Evolutionary conservation across 2,888 invertebrate genomes (phyloP).

Genomic region (Gastrophysa polygoni): DNA sequence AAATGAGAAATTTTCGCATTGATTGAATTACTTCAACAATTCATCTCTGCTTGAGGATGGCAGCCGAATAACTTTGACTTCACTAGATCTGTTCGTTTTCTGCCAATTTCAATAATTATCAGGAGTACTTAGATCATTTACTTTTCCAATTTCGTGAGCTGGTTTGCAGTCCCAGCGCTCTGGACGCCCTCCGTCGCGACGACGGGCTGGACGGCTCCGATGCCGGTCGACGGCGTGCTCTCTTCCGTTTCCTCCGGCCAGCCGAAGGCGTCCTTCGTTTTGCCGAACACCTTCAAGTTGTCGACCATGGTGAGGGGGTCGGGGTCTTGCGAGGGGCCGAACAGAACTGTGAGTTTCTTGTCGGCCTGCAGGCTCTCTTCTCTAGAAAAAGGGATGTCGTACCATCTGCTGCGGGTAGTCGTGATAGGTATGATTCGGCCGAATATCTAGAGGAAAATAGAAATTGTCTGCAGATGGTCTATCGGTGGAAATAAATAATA

Average conservation of each 20-base stretch:
- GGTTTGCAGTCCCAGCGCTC: conserved; percentile 55
- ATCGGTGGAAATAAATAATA: too few species aligned
- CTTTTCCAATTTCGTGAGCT: conserved; percentile 67
- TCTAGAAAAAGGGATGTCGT: conserved; percentile 90
- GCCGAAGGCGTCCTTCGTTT: conserved; percentile 93
- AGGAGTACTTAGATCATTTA: too few species aligned
- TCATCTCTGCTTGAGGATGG: too few species aligned
- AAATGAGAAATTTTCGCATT: too few species aligned
- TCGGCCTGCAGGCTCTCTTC: conserved; percentile 93
- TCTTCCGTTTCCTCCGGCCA: conserved; percentile 98
- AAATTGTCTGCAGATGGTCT: too few species aligned
- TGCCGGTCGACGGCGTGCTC: conserved; percentile 42
- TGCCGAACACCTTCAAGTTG: conserved; percentile 89
- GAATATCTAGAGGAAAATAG: conserved; percentile 41
- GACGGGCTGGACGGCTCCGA: conserved; percentile 35
- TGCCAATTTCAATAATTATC: too few species aligned
- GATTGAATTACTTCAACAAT: too few species aligned
- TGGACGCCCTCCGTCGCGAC: conserved; percentile 54
- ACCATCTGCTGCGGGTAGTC: conserved; percentile 83
- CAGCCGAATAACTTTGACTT: too few species aligned
- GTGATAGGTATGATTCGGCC: conserved; percentile 48
- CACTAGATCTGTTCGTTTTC: too few species aligned
- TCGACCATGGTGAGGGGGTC: conserved; percentile 92
- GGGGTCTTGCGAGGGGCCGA: conserved; percentile 85
- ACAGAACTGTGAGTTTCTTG: conserved; percentile 83